Evolutionary conservation across 2,888 invertebrate species (phyloP).

Genomic region (Thymelicus acteon): DNA sequence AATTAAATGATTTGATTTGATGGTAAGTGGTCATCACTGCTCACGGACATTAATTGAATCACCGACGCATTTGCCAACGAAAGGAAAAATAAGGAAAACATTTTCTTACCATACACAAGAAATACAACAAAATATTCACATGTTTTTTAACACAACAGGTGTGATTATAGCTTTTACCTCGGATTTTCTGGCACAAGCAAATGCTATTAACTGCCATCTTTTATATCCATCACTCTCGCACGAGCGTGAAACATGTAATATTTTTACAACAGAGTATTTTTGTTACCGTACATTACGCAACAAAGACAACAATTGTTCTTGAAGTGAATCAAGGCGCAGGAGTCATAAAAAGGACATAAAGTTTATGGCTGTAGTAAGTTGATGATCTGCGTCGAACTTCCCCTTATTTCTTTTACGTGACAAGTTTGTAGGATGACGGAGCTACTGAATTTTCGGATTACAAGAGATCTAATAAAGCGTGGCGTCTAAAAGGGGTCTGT

Average conservation of each 20-base stretch:
- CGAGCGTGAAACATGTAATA: background rate
- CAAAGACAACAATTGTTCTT: constrained; percentile 7
- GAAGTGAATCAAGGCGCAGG: constrained; percentile 8
- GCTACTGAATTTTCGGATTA: background rate
- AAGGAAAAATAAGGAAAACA: no score
- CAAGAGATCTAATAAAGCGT: constrained; percentile 3
- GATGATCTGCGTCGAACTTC: constrained; percentile 20
- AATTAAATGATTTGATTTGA: no score
- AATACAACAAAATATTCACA: no score
- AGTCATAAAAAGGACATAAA: constrained; percentile 24
- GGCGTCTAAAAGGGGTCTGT: background rate
- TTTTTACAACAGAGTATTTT: constrained; percentile 7
- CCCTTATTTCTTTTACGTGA: constrained; percentile 25
- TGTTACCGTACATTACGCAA: background rate
- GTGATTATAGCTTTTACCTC: no score
- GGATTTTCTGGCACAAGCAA: no score
- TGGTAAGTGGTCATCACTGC: no score
- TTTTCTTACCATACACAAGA: no score
- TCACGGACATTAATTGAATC: no score
- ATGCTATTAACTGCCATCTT: no score
- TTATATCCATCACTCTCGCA: no score
- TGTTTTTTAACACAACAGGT: no score
- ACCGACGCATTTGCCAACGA: no score
- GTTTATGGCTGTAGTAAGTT: constrained; percentile 16
- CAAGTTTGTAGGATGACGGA: constrained; percentile 22